phyloP scores from a whole-genome alignment of 2,888 invertebrate genomes.

The Mythimna albipuncta region DNA sequence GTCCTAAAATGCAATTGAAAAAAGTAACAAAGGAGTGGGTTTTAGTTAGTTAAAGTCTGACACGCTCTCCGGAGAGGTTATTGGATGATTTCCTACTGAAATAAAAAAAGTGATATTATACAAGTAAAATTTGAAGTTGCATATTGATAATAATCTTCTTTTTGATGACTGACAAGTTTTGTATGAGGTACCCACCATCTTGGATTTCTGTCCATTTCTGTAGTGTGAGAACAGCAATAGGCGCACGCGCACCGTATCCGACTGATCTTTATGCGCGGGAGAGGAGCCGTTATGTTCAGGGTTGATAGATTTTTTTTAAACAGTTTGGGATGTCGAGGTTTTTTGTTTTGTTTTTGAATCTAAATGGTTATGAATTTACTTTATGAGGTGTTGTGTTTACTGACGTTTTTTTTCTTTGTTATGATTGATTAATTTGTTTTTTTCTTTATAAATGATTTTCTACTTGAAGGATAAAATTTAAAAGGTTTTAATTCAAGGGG shows the following conservation, averaged over 20 bases:
- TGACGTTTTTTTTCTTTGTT: not conserved
- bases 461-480: no score
- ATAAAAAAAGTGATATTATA: no score
- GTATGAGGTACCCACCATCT: not conserved
- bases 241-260: conserved; percentile 61
- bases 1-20: no score
- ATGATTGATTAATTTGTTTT: not conserved
- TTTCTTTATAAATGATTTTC: no score
- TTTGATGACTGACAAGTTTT: no score
- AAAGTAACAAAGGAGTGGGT: no score
- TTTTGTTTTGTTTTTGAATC: conserved; percentile 8
- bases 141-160: no score
- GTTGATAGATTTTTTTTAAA: conserved; percentile 43
- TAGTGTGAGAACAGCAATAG: conserved; percentile 39
- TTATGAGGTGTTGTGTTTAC: not conserved
- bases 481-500: no score
- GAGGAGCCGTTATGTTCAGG: conserved; percentile 53
- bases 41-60: no score
- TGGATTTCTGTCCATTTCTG: conserved; percentile 9
- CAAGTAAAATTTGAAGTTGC: no score
- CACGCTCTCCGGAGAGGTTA: no score
- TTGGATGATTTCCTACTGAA: no score
- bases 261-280: conserved; percentile 61
- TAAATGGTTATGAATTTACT: not conserved
- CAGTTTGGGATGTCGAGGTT: conserved; percentile 11